Conservation (phyloP, 2,888 invertebrate species). For the Cancer borealis region DNA sequence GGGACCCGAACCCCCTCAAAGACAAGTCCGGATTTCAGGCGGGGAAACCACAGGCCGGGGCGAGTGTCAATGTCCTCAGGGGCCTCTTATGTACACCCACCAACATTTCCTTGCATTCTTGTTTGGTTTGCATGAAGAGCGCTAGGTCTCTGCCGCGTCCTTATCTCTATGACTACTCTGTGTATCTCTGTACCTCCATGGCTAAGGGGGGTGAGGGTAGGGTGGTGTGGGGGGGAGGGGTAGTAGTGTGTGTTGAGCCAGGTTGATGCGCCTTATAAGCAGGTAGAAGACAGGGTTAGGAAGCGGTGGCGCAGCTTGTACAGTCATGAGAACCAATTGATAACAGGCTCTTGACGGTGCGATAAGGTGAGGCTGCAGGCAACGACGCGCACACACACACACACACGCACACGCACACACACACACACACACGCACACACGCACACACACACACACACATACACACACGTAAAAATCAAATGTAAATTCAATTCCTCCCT, state of each 20-base stretch:
- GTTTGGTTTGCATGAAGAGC: background rate
- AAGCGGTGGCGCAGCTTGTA: background rate
- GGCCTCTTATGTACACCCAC: background rate
- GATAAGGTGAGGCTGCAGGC: background rate
- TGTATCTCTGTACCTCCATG: background rate
- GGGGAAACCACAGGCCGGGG: constrained; percentile 4
- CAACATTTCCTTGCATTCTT: background rate
- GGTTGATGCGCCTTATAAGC: background rate
- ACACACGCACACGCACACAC: constrained; percentile 27
- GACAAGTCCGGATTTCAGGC: background rate
- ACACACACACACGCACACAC: constrained; percentile 44
- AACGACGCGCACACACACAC: background rate
- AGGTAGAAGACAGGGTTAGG: background rate
- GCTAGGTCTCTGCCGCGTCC: background rate
- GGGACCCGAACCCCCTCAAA: background rate
- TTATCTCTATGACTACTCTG: background rate
- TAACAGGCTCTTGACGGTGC: background rate
- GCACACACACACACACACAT: constrained; percentile 28
- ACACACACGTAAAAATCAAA: background rate
- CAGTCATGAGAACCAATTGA: background rate
- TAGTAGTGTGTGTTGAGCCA: background rate
- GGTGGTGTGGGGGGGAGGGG: background rate
- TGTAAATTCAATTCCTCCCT: background rate
- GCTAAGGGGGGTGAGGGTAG: background rate
- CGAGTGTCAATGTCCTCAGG: constrained; percentile 14